A percentile compares a stretch with the other conserved stretches of the same genome.
phyloP scores from a whole-genome alignment of 1,140 invertebrate genomes.

The Apis laboriosa region DNA sequence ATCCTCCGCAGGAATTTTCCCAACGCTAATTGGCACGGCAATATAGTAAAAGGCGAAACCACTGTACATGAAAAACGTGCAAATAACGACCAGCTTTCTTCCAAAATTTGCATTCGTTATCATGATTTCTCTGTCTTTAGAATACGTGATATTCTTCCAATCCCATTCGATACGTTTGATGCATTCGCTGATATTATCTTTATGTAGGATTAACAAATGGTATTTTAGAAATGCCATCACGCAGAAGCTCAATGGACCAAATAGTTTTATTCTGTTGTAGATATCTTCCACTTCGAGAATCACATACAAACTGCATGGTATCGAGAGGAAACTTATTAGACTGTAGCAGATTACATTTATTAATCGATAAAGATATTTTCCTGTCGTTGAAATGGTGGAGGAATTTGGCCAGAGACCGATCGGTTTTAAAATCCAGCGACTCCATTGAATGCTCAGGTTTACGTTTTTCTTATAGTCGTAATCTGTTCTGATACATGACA shows the following conservation, averaged over 20 bases:
- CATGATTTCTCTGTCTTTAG: slow-evolving; percentile 35
- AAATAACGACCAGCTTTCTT: background rate
- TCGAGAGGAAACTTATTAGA: background rate
- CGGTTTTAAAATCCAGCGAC: slow-evolving; percentile 32
- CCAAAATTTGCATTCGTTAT: slow-evolving; percentile 35
- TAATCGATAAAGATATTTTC: background rate
- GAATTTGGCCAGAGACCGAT: slow-evolving; percentile 38
- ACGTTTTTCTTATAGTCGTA: background rate
- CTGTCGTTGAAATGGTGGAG: background rate
- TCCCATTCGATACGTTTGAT: slow-evolving; percentile 64
- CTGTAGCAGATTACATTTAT: slow-evolving; percentile 10
- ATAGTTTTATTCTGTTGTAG: slow-evolving; percentile 58
- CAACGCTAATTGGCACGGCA: slow-evolving; percentile 2
- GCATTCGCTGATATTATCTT: slow-evolving; percentile 59
- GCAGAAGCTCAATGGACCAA: slow-evolving; percentile 67
- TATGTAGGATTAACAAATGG: slow-evolving; percentile 46
- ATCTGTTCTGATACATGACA: background rate
- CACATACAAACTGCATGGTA: background rate
- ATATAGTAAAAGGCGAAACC: slow-evolving; percentile 39
- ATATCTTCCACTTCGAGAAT: slow-evolving; percentile 59
- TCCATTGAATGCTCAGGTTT: slow-evolving; percentile 26
- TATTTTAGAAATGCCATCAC: slow-evolving; percentile 69
- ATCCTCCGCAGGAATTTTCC: background rate
- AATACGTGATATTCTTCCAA: slow-evolving; percentile 55
- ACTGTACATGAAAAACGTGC: slow-evolving; percentile 39